Base-by-base conservation (phyloP, 2,113 vertebrate genomes). In the Oncorhynchus mykiss region DNA sequence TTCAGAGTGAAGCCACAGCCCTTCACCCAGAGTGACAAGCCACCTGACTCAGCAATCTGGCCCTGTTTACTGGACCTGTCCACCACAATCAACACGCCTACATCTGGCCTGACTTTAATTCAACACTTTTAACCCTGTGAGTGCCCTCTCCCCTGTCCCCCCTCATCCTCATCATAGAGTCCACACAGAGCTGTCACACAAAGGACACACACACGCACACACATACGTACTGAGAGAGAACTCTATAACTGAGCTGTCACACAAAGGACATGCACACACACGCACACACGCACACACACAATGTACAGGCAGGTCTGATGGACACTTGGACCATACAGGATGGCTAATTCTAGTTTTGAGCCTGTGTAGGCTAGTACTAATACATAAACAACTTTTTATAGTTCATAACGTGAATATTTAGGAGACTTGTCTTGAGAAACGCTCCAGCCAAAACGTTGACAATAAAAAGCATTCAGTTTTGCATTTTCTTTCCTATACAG, bases 41-140 rank as follows among this genome's bases (percentile, higher is more conserved):
- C 73, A 68, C 82, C 85, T 90, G 88, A 91, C 84, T 90, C 90
- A 89, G 90, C 90, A 90, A 79, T 75, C 62, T 34, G 79, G 78
- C 80, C 2, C 78, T 88, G 86, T 91, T 89, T 88, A 88, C 88
- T 74, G 80, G 84, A 82, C 83, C 86, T 90, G 90, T 91, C 89
- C 82, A 75, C 87, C 78, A 18, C 88, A 82, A 88, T 91, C 90
- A 90, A 80, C 82, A 86, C 82, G 73, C 71, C 85, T 70, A 78
- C 71, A 54, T 82, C 71, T 71, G 24, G 24, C 74, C 83, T 77
- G 67, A 66, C 81, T 79, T 78, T 83, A 71, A 78, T 67, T 76
- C 78, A 45, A 66, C 29, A 9, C 27, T 31, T 70, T 82, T 82
- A 81, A 84, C 83, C 79, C 73, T 49, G 24, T 77, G 72, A 22